phyloP scores from a whole-genome alignment of 2,888 invertebrate species.

The Proisotoma minuta region DNA sequence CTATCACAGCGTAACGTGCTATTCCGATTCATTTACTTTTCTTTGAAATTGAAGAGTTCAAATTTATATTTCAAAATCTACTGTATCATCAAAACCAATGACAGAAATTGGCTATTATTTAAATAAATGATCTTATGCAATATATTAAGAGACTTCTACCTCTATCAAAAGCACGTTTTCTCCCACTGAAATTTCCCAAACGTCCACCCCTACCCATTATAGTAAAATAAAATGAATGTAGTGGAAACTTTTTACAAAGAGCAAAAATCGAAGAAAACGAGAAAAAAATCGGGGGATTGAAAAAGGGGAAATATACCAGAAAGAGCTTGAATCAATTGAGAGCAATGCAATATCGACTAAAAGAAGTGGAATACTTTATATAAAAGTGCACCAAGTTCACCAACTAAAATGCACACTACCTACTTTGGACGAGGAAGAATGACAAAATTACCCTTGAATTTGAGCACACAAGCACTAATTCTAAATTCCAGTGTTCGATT shows the following conservation, averaged over 20 bases:
- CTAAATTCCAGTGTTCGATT: not conserved
- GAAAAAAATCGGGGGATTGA: constrained; percentile 1
- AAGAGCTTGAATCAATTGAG: too few species aligned
- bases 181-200: not conserved
- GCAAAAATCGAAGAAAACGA: constrained; percentile 3
- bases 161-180: not conserved
- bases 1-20: too few species aligned
- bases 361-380: not conserved
- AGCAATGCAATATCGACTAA: not conserved
- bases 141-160: not conserved
- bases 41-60: too few species aligned
- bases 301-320: not conserved
- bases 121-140: not conserved
- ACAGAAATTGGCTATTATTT: constrained; percentile 9
- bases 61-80: not conserved
- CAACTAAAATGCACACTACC: not conserved
- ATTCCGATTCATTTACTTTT: too few species aligned
- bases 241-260: constrained; percentile 9
- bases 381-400: constrained; percentile 1
- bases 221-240: constrained; percentile 11
- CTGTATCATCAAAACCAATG: not conserved
- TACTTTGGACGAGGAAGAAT: constrained; percentile 11
- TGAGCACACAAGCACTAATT: constrained; percentile 21
- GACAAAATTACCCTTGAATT: constrained; percentile 18
- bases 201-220: not conserved